Base-by-base conservation (phyloP, 53 echinoderm and acorn worm species). In the Patiria pectinifera region DNA sequence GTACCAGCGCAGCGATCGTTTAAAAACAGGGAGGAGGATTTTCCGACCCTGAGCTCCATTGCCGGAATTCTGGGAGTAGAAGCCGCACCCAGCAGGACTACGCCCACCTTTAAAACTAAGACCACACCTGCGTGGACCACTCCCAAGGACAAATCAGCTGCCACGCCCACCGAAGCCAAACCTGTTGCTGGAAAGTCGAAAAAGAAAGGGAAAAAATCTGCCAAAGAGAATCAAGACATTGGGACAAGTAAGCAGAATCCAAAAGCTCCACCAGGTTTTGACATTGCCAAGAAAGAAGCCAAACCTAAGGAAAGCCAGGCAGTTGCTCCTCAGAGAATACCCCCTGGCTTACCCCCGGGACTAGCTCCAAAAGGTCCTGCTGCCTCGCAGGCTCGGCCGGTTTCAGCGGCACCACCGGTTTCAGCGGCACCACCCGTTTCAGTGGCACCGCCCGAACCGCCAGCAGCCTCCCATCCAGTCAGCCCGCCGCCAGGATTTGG, bases 31-130 rank as follows among this genome's bases (percentile, higher is more conserved):
- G 48, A 91, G 11, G 92, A 96, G 22, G 96, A 98, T 59, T 97
- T 97, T 25, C 97, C 97, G 4, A 97, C 96, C 11, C 58, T 99
- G 69, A 97, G 99, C 71, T 97, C 99, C 4, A 99, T 99, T 9
- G 99, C 99, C 9, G 93, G 90, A 53, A 93, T 96, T 70, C 92
- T 99, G 2, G 95, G 91, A 22, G 94, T 91, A 7, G 93, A 86
- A 45, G 58, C 63, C 21, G 26, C 49, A 25, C 93, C 82, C 43
- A 93, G 82, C 46, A 93, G 62, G 44, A 87, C 58, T 15, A 75
- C 59, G 76, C 90, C 83, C 45, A 92, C 69, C 19, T 69, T 69
- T 8, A 91, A 88, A 24, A 69, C 71, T 53, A 71, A 74, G 11
- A 75, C 19, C 62, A 45, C 24, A 45, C 62, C 92, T 60, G 94